Conservation (phyloP, 2,113 vertebrate genomes). For the Nerophis lumbriciformis region DNA sequence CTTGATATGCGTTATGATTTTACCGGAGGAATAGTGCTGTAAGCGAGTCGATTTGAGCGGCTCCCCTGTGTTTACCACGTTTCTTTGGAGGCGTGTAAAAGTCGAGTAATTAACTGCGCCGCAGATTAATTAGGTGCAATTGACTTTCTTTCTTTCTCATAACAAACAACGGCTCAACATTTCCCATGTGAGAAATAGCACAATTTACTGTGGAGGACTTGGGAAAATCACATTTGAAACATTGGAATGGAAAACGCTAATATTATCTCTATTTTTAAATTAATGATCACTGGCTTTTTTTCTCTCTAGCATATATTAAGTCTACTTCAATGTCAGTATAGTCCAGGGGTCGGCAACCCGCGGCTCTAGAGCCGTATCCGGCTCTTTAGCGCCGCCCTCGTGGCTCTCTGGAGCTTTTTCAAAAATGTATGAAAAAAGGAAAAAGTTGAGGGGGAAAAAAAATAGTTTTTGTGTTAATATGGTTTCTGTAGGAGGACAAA, state of each 20-base stretch:
- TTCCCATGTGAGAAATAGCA: constrained; percentile 60
- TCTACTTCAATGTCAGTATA: constrained; percentile 13
- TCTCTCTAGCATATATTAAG: constrained; percentile 9
- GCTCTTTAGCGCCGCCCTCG: no score
- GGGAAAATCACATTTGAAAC: constrained; percentile 27
- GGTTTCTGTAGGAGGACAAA: no score
- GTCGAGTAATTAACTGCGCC: constrained; percentile 65
- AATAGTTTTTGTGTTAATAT: no score
- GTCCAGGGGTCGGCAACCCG: no score
- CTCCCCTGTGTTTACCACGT: constrained; percentile 41
- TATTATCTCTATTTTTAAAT: not conserved
- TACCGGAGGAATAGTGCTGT: constrained; percentile 17
- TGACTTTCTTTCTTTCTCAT: constrained; percentile 57
- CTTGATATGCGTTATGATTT: constrained; percentile 28
- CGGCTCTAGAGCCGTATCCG: no score
- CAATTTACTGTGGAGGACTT: constrained; percentile 22
- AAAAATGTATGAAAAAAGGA: no score
- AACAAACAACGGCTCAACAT: constrained; percentile 60
- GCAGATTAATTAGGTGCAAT: constrained; percentile 65
- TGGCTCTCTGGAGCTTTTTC: no score
- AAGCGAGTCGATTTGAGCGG: constrained; percentile 35
- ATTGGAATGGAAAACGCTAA: not conserved
- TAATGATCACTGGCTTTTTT: not conserved
- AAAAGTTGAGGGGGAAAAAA: no score
- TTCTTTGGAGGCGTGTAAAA: constrained; percentile 41